Evolutionary conservation across 2,888 invertebrate genomes (phyloP).

Genomic region (Chloromyia formosa): DNA sequence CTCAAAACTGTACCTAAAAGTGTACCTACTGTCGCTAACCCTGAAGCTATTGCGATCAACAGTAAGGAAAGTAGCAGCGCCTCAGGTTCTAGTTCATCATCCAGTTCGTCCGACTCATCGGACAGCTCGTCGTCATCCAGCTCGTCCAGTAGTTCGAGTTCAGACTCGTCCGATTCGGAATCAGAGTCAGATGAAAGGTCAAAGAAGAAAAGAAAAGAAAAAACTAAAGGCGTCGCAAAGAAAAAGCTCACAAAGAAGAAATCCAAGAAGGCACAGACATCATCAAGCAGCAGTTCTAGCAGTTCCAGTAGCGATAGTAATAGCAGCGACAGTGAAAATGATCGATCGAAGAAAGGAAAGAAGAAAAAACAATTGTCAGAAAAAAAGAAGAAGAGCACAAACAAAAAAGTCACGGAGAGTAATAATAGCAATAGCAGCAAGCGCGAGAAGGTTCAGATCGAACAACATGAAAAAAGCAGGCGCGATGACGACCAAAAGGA

Average conservation of each 20-base stretch:
- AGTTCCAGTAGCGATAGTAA: conserved; percentile 10
- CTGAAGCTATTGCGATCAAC: conserved; percentile 58
- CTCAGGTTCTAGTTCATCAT: conserved; percentile 48
- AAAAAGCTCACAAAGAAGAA: conserved; percentile 24
- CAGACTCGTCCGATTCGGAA: conserved; percentile 50
- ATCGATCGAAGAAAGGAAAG: conserved; percentile 13
- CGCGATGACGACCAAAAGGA: conserved; percentile 6
- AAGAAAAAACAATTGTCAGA: neutral
- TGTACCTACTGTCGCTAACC: conserved; percentile 58
- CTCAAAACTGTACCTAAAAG: conserved; percentile 70
- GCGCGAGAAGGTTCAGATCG: neutral
- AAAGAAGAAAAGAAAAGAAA: conserved; percentile 26
- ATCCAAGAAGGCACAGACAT: conserved; percentile 26
- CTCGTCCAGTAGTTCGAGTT: conserved; percentile 49
- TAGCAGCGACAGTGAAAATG: conserved; percentile 12
- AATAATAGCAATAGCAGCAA: neutral
- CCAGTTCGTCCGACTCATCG: conserved; percentile 49
- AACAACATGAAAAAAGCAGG: too few species aligned
- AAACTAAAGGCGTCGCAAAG: neutral
- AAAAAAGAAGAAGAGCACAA: neutral
- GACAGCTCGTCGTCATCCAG: conserved; percentile 46
- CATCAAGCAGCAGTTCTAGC: conserved; percentile 13
- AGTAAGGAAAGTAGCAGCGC: conserved; percentile 50
- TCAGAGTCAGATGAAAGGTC: neutral
- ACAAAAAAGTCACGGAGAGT: conserved; percentile 1